Evolutionary conservation across 2,888 invertebrate genomes (phyloP), one percentile per base, ranked within the genome.

Genomic region (Azorinus chamasolen): DNA sequence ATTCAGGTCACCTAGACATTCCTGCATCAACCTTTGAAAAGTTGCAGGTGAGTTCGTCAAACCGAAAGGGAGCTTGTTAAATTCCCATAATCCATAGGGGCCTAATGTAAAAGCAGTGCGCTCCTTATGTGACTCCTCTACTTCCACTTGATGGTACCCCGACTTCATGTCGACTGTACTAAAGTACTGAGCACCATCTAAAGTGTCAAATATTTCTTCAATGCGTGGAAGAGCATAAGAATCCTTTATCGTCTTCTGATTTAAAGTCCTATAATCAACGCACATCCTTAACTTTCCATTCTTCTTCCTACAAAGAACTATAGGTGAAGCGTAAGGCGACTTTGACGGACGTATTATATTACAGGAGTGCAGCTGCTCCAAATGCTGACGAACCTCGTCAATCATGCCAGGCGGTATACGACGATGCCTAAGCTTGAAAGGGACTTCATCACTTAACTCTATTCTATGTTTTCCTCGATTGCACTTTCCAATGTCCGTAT

Each of bases 31-130:
- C n/a, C 79, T 2, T 41, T 83, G 73, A 45, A 63, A 80, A 0
- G 76, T 72, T 1, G 72, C 62, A 1, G 72, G 82, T 14, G 55
- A 25, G 46, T 80, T 80, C 1, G 55, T 20, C 1, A 71, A 39
- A 0, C 75, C 79, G 41, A 79, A 75, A 6, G 74, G 51, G 72
- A 82, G 62, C 5, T 48, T 46, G 39, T 72, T 77, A 16, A 46
- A 83, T 43, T 78, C 71, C 16, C 24, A 76, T 24, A 76, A 64
- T 2, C 72, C 82, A 27, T 79, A 20, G 8, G 72, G 51, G 6
- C 68, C 81, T 3, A 69, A 77, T 4, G 74, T 73, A 45, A 83
- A 83, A 3, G 70, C 80, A 2, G 78, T 79, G 18, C 66, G 43
- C 32, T 69, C 63, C 45, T 76, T 73, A 37, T 84, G 66, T 18